Evolutionary conservation across 2,888 invertebrate genomes (phyloP).

Genomic region (Muschampia plurimacula): DNA sequence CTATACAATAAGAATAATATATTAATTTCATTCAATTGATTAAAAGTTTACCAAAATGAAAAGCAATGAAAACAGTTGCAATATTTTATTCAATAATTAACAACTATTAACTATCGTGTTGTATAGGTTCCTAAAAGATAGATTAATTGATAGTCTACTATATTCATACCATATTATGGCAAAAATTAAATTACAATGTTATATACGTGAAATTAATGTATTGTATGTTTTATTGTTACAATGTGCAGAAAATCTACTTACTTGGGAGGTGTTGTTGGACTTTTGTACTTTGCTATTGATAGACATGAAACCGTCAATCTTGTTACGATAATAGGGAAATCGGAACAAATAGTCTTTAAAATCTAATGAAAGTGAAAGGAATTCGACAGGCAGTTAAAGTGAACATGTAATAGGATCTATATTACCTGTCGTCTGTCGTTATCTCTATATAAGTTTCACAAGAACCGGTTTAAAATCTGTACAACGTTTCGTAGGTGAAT

Average conservation of each 20-base stretch:
- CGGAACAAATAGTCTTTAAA: constrained; percentile 21
- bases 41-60: no score
- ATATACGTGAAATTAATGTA: background rate
- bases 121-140: no score
- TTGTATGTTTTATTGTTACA: background rate
- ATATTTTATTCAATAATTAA: no score
- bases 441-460: constrained; percentile 19
- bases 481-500: background rate
- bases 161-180: no score
- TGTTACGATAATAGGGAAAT: constrained; percentile 40
- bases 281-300: constrained; percentile 52
- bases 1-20: constrained; percentile 43
- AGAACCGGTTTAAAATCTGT: constrained; percentile 38
- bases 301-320: constrained; percentile 50
- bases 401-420: constrained; percentile 1
- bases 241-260: constrained; percentile 44
- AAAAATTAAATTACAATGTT: no score
- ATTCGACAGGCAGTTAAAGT: constrained; percentile 35
- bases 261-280: constrained; percentile 49
- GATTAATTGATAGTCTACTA: no score
- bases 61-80: no score
- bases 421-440: constrained; percentile 9
- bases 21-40: no score
- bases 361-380: constrained; percentile 47
- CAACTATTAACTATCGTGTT: no score